Base-by-base conservation (phyloP, 2,888 invertebrate species). In the Theristus sp. region DNA sequence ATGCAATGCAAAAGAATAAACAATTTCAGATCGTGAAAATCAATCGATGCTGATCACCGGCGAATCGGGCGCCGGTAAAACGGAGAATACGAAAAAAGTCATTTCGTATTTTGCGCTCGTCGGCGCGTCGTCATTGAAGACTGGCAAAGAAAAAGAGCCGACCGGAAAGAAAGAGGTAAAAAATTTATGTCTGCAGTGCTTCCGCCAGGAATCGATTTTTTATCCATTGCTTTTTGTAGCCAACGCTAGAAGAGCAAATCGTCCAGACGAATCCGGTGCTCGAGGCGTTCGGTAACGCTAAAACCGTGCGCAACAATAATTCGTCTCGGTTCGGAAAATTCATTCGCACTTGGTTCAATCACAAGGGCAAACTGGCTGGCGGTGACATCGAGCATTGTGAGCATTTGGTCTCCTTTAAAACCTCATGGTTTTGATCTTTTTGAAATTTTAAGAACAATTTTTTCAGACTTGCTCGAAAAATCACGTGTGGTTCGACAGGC, bases 291-390 rank as follows among this genome's bases (percentile, higher is more conserved):
- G 91, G 91, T 87, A 94, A 94, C 84, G 93, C 93, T 77, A 94
- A 94, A 85, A 94, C 93, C 76, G 90, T 91, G 80, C 89, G 96
- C 86, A 94, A 94, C 81, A 94, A 94, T 81, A 94, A 94, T 86
- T 94, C 93, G 67, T 94, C 94, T 70, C 89, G 94, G 84, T 94
- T 94, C 87, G 90, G 93, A 86, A 98, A 98, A 87, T 98, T 98
- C 86, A 98, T 98, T 83, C 90, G 98, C 84, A 98, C 96, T 79
- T 98, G 99, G 81, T 98, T 98, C 82, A 94, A 94, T 69, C 88
- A 89, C 69, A 85, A 87, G 80, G 98, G 96, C 79, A 98, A 98
- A 85, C 82, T 98, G 82, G 96, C 98, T 79, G 98, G 98, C 83
- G 94, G 96, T 81, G 98, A 99, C 81, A 98, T 99, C 80, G 98